A percentile compares a stretch with the other conserved stretches of the same genome.
These are phyloP conservation scores for Notiomystis cincta DNA, from an alignment of 2,113 vertebrate genomes.

Conservation along the genomic window DNA sequence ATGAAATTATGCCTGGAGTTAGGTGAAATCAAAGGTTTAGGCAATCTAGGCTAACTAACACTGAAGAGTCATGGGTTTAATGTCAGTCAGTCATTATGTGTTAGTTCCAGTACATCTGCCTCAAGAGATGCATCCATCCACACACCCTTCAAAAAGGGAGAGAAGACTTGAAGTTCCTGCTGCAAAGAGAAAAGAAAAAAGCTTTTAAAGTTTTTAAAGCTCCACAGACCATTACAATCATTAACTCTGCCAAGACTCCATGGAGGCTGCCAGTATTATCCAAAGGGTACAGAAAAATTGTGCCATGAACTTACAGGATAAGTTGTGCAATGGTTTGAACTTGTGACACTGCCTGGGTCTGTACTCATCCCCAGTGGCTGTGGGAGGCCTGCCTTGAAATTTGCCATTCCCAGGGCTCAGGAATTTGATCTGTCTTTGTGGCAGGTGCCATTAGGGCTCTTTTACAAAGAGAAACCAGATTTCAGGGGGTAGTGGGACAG, in stretches of 20 bases:
- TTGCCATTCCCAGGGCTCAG: neutral
- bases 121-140: neutral
- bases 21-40: neutral
- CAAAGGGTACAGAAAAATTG: neutral
- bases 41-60: neutral
- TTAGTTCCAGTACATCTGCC: constrained; percentile 2
- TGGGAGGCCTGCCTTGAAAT: neutral
- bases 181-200: neutral
- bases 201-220: neutral
- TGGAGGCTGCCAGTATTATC: neutral
- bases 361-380: neutral
- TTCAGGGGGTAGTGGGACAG: neutral
- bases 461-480: neutral
- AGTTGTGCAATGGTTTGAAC: neutral
- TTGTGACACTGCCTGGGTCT: neutral
- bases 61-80: neutral
- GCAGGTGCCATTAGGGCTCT: neutral
- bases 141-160: neutral
- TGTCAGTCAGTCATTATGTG: neutral
- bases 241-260: neutral
- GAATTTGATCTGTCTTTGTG: neutral
- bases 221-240: neutral
- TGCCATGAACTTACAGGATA: neutral
- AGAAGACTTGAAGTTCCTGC: neutral
- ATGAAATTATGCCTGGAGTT: neutral